A percentile compares a stretch with the other conserved stretches of the same genome.
Evolutionary conservation across 2,888 invertebrate species (phyloP).

Genomic region (Phyllotreta cruciferae): DNA sequence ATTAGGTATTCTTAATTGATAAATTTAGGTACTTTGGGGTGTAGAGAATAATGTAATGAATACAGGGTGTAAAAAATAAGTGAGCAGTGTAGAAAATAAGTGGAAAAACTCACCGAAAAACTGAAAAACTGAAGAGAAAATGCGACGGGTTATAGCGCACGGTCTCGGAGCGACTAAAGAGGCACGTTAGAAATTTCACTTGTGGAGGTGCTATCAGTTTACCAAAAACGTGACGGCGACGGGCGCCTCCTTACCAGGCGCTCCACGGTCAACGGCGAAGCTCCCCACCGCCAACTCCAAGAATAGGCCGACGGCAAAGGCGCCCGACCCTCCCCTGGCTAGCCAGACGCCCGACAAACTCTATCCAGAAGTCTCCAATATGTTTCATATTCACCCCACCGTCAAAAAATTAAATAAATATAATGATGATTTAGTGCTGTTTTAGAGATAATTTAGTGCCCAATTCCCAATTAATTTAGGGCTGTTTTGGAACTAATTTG

Average conservation of each 20-base stretch:
- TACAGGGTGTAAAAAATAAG: no score
- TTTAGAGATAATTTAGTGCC: no score
- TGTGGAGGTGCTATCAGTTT: slow-evolving; percentile 53
- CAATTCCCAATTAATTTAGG: no score
- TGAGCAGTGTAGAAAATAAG: no score
- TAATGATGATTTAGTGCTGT: no score
- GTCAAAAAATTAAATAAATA: no score
- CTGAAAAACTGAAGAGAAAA: slow-evolving; percentile 20
- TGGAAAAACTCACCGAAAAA: slow-evolving; percentile 38
- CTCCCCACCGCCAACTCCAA: slow-evolving; percentile 47
- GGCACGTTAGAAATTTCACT: slow-evolving; percentile 34
- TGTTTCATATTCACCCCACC: no score
- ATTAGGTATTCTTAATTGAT: no score
- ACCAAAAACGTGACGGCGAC: slow-evolving; percentile 37
- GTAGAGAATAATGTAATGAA: no score
- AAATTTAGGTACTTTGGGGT: no score
- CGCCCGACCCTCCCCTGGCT: slow-evolving; percentile 23
- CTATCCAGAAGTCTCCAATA: background rate
- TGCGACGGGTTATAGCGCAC: slow-evolving; percentile 44
- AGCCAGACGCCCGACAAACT: no score
- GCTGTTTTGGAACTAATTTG: no score
- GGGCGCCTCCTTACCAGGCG: slow-evolving; percentile 52
- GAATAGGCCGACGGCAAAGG: slow-evolving; percentile 47
- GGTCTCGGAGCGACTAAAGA: slow-evolving; percentile 53
- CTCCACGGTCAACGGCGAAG: slow-evolving; percentile 26